phyloP scores from a whole-genome alignment of 2,797 vertebrate genomes.

The Rhincodon typus region DNA sequence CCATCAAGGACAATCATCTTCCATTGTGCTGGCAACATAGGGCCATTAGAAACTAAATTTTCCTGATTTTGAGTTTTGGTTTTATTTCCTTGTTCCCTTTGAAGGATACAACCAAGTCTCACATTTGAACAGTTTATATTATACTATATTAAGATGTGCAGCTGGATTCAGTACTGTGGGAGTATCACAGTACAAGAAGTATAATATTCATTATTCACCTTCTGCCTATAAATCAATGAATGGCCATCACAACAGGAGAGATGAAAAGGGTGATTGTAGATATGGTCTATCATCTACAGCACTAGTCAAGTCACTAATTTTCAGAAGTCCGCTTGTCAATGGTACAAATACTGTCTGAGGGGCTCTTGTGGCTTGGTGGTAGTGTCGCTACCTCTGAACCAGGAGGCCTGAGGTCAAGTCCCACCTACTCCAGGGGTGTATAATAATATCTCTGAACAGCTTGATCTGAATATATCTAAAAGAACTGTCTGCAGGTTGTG shows the following conservation, averaged over 20 bases:
- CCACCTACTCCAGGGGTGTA: no score
- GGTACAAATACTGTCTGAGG: not conserved
- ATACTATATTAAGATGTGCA: not conserved
- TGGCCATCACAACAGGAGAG: not conserved
- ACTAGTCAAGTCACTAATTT: not conserved
- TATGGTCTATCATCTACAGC: not conserved
- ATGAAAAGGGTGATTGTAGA: not conserved
- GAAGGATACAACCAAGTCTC: not conserved
- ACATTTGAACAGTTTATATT: not conserved
- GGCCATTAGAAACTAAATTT: not conserved
- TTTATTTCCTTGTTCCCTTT: not conserved
- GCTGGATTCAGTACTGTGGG: not conserved
- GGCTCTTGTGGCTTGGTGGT: no score
- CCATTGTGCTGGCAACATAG: not conserved
- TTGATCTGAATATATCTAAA: no score
- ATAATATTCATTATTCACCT: not conserved
- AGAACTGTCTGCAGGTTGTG: not conserved
- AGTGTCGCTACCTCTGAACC: no score
- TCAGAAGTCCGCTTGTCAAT: not conserved
- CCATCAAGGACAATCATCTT: not conserved
- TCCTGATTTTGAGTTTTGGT: not conserved
- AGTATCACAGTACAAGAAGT: not conserved
- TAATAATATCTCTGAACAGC: no score
- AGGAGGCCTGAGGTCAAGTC: no score
- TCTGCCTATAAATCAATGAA: not conserved